Conservation (phyloP, 1,140 invertebrate species). For the Macrotrachela quadricornifera region DNA sequence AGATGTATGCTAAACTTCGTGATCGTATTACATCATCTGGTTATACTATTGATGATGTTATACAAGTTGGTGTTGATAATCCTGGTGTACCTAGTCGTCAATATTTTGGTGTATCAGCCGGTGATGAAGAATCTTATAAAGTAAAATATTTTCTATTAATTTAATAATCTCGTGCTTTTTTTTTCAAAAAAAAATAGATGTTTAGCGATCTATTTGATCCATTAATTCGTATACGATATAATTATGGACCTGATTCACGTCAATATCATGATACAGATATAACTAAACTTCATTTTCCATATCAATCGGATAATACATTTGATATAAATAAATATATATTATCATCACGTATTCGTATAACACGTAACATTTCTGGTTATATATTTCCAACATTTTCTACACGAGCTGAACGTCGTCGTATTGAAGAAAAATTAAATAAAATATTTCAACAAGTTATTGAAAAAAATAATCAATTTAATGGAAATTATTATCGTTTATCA, state of each 20-base stretch:
- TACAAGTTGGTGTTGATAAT: constrained; percentile 14
- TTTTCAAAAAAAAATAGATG: constrained; percentile 5
- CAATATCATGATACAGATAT: constrained; percentile 6
- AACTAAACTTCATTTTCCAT: constrained; percentile 2
- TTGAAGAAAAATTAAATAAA: constrained; percentile 15
- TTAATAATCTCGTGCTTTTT: neutral
- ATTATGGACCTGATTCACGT: neutral
- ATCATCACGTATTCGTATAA: constrained; percentile 20
- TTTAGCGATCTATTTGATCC: constrained; percentile 12
- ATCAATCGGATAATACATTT: constrained; percentile 17
- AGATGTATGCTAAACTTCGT: constrained; percentile 11
- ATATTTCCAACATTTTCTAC: constrained; percentile 14
- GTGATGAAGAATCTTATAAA: constrained; percentile 14
- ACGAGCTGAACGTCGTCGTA: constrained; percentile 14
- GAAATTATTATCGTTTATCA: constrained; percentile 20
- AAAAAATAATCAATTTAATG: constrained; percentile 11
- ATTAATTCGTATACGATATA: constrained; percentile 11
- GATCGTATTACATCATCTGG: constrained; percentile 11
- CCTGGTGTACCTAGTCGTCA: neutral
- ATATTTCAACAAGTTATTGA: constrained; percentile 10
- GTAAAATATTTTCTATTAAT: neutral
- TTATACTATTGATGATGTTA: constrained; percentile 14
- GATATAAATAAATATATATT: constrained; percentile 18
- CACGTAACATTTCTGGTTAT: constrained; percentile 16
- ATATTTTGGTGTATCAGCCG: constrained; percentile 11